Percentiles rank a stretch among this genome's conserved stretches.
These are phyloP conservation scores for Oenanthe melanoleuca DNA, from an alignment of 2,113 vertebrate genomes.

Conservation along the genomic window DNA sequence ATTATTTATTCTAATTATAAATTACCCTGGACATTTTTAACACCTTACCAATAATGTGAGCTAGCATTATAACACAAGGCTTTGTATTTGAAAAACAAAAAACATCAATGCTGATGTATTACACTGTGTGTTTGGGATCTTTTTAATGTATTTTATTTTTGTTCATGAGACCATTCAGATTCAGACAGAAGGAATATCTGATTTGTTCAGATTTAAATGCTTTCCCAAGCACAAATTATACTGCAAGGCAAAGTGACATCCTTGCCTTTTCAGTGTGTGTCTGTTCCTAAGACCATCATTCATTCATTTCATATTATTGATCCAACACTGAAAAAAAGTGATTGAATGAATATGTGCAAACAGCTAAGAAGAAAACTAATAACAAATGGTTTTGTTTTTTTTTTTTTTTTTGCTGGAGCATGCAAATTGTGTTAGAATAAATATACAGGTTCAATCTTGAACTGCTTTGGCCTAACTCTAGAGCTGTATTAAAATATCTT, in stretches of 20 bases:
- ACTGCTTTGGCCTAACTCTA: background rate
- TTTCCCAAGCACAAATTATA: background rate
- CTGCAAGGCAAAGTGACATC: background rate
- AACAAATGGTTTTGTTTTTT: no score
- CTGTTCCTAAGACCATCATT: background rate
- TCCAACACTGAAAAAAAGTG: background rate
- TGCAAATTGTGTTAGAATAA: background rate
- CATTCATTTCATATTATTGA: background rate
- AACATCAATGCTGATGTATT: background rate
- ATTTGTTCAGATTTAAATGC: background rate
- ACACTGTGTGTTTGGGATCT: background rate
- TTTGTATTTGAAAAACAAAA: background rate
- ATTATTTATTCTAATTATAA: background rate
- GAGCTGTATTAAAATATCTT: background rate
- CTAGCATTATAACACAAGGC: background rate
- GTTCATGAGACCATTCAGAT: background rate
- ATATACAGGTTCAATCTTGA: background rate
- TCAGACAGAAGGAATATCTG: background rate
- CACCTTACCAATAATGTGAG: background rate
- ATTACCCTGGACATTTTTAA: background rate
- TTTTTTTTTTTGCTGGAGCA: background rate
- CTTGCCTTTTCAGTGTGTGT: background rate
- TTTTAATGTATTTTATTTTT: background rate
- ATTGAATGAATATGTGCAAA: background rate
- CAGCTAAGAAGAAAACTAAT: background rate